Percentiles rank a stretch among this genome's conserved stretches.
phyloP scores from a whole-genome alignment of 2,113 vertebrate genomes.

The Collichthys lucidus region DNA sequence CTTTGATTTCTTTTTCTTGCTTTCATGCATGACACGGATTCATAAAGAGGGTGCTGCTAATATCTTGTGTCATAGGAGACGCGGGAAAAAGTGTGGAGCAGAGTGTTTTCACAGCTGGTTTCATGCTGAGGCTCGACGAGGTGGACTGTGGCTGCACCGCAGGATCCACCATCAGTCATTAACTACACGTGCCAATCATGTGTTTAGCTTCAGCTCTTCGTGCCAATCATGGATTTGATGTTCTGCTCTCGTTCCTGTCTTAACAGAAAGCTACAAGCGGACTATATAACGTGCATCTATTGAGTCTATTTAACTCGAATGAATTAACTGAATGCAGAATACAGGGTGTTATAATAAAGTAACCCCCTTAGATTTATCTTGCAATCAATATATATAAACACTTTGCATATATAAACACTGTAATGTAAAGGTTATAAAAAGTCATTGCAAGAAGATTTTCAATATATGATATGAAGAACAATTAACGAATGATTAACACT shows the following conservation, averaged over 20 bases:
- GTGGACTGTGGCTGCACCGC: conserved; percentile 43
- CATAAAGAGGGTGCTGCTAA: conserved; percentile 31
- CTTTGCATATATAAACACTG: neutral
- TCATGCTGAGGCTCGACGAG: conserved; percentile 48
- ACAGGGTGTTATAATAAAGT: too few species aligned
- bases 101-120: conserved; percentile 79
- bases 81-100: conserved; percentile 30
- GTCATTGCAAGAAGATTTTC: too few species aligned
- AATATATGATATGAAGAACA: too few species aligned
- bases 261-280: neutral
- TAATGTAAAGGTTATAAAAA: neutral
- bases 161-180: conserved; percentile 46
- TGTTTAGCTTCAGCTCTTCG: neutral
- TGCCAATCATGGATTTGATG: conserved; percentile 6
- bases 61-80: conserved; percentile 46
- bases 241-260: neutral
- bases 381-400: too few species aligned
- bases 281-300: neutral
- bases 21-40: conserved; percentile 44
- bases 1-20: conserved; percentile 36
- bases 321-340: too few species aligned
- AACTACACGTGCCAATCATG: conserved; percentile 54
- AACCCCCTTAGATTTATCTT: too few species aligned
- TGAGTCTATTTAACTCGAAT: too few species aligned
- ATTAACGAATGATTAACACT: neutral